Base-by-base conservation (phyloP, 2,113 vertebrate genomes). In the Stercorarius parasiticus region DNA sequence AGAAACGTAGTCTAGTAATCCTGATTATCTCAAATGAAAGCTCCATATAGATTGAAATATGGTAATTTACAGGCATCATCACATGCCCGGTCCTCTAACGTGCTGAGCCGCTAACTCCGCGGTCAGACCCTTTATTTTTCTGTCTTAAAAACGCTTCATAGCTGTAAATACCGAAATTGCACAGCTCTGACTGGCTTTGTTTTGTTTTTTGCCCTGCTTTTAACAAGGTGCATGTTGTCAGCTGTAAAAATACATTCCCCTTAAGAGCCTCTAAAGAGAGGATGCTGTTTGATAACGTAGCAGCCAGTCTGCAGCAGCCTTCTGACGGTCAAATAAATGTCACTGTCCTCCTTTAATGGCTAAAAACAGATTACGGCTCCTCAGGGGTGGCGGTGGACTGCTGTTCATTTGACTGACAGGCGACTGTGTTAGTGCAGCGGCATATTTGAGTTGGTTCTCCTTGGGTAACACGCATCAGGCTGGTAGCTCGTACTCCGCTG, bases 251-350 rank as follows among this genome's bases (percentile, higher is more conserved):
- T 15, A 6, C 4, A 10, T 22, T 50, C 11, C 27, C 43, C n/a
- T 43, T 11, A 17, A 25, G 40, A 83, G 42, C 66, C n/a, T 67
- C n/a, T 36, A 29, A 0, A 15, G 6, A 11, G 90, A 66, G 62
- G 97, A 96, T 93, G 94, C 96, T 91, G 86, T 58, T 49, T 42
- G 47, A 25, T 65, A 89, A n/a, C 72, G 4, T 4, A 20, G 50
- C 86, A n/a, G 69, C 67, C 15, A 9, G 26, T 36, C 53, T n/a
- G n/a, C 55, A 85, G 86, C 90, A 61, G 88, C 72, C 34, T 64
- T 15, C 81, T 92, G 84, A 67, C 87, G 90, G 92, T 96, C 94
- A 96, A 72, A 87, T 94, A 95, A 97, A 97, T 97, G 94, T 96
- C 95, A 96, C 49, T 62, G 92, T 23, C 81, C 78, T 80, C 79